Base-by-base conservation (phyloP, 2,113 vertebrate species). In the Gavialis gangeticus region DNA sequence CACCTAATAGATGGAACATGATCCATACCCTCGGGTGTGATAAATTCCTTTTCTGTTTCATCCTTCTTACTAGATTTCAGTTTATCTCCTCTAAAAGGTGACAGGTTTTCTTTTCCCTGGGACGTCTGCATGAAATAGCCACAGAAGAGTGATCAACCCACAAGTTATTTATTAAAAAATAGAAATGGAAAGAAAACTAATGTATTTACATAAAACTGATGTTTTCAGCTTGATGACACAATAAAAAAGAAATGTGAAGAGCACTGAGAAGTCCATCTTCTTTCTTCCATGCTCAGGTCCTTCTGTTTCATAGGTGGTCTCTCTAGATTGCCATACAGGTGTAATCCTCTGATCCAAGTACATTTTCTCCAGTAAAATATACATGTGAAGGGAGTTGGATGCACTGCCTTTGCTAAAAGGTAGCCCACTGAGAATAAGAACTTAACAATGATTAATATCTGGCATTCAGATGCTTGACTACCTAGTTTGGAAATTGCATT, bases 361-460 rank as follows among this genome's bases (percentile, higher is more conserved):
- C n/a, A 56, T 86, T 94, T 95, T 94, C 55, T 80, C 10, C 18
- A 88, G 82, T 75, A 85, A 94, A 94, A 90, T 46, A 46, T 17
- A 46, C n/a, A 57, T 10, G 57, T 46, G 71, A n/a, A 34, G 91
- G 69, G 84, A 83, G 59, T 28, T 67, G 84, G 92, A 90, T 96
- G 69, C 60, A 82, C 92, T 82, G 56, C 24, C 87, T 82, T 56
- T 25, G 17, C 63, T 91, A 87, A 87, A 73, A 94, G 86, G 28
- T 85, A 75, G 67, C 63, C 91, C 86, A 60, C 3, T 60, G 88
- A 75, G 18, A 22, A 76, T 88, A 18, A 62, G 94, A 85, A 85
- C 86, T 69, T 87, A 93, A 88, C 46, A 2, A 0, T 85, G 82
- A 94, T 94, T 93, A 95, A 92, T 82, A 85, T 64, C 21, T 81